Base-by-base conservation (phyloP, 2,113 vertebrate species). In the Callithrix jacchus region DNA sequence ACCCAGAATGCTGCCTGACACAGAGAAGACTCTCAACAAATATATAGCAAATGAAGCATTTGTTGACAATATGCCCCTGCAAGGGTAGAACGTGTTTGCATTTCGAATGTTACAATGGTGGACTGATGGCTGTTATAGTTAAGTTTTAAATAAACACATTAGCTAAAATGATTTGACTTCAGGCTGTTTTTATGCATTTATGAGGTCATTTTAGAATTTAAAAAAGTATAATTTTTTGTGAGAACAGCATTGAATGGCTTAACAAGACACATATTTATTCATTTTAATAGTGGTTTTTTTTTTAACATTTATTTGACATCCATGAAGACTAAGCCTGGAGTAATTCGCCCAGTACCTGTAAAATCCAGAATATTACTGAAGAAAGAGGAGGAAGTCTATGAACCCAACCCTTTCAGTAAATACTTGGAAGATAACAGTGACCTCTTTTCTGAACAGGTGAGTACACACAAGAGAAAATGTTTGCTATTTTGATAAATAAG, bases 301-400 rank as follows among this genome's bases (percentile, higher is more conserved):
- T 96, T 27, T 6, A 79, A 84, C 30, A 66, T 32, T 17, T 42
- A 82, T 87, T n/a, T 96, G 17, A 84, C 49, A 21, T 58, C 91
- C 49, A 73, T 98, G 79, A 98, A 99, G 99, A 99, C 99, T 30
- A 99, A 99, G 96, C 99, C 99, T 54, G 99, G 99, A 96, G 98
- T 99, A 42, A 99, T 99, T 98, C 99, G 99, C 37, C 99, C 99
- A 0, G 98, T 98, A 90, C 96, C 98, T 25, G 97, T 99, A 80
- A 99, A 98, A 98, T 98, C 98, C 79, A 99, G 98, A 98, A 97
- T 98, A 87, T 92, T 98, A 25, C 97, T 98, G 91, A 98, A 98
- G 92, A 97, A 97, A 56, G 98, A 99, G n/a, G 99, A 99, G 14
- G 99, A 99, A 25, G 89, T 98, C 16, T 98, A 98, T 97, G 97